Percentiles rank a stretch among this genome's conserved stretches.
Conservation (phyloP, 1,140 invertebrate genomes). For the Vanessa tameamea region DNA sequence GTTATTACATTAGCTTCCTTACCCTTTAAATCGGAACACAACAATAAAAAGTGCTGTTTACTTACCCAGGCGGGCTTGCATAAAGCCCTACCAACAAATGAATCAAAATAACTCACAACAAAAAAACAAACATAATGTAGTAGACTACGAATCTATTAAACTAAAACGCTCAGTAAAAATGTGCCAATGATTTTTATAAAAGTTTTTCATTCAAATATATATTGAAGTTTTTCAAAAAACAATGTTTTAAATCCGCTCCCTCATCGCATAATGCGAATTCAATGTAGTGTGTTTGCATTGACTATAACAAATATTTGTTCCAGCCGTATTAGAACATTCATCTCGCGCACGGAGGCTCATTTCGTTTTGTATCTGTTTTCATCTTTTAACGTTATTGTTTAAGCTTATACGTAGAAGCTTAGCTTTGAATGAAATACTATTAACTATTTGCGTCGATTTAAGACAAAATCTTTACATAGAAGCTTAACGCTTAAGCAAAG, state of each 20-base stretch:
- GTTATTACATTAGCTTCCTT: too few relatives aligned
- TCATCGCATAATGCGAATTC: slow-evolving; percentile 13
- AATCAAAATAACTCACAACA: too few relatives aligned
- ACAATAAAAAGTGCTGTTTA: too few relatives aligned
- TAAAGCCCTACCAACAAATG: too few relatives aligned
- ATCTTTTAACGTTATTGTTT: not conserved
- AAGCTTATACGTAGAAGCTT: not conserved
- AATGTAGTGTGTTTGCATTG: slow-evolving; percentile 16
- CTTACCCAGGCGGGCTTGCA: too few relatives aligned
- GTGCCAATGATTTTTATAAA: not conserved
- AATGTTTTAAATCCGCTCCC: slow-evolving; percentile 13
- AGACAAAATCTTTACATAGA: too few relatives aligned
- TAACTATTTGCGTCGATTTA: too few relatives aligned
- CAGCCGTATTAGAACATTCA: slow-evolving; percentile 24
- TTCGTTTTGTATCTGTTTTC: slow-evolving; percentile 18
- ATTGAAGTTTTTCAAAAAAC: slow-evolving; percentile 7
- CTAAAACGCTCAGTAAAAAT: not conserved
- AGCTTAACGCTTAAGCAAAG: too few relatives aligned
- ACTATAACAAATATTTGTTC: slow-evolving; percentile 23
- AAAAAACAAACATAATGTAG: not conserved
- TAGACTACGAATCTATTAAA: not conserved
- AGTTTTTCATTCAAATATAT: not conserved
- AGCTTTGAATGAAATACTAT: too few relatives aligned
- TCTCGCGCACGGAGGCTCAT: slow-evolving; percentile 20
- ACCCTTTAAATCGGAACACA: too few relatives aligned